Evolutionary conservation across 1,140 invertebrate species (phyloP).

Genomic region (Carcinoscorpius rotundicauda): DNA sequence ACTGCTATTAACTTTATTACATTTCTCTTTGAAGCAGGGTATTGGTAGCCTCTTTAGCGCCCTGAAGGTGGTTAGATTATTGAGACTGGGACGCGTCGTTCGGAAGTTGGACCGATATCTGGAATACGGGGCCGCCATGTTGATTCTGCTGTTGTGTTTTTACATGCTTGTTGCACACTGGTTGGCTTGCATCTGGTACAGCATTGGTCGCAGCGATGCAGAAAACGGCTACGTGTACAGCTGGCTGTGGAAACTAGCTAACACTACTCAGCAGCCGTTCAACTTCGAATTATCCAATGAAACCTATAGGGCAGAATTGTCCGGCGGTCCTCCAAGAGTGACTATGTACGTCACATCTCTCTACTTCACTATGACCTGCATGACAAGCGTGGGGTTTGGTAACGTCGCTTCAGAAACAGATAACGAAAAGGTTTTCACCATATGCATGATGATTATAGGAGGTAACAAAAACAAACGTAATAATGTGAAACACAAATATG

Average conservation of each 20-base stretch:
- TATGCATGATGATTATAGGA: constrained; percentile 99
- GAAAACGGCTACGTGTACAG: constrained; percentile 66
- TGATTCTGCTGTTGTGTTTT: constrained; percentile 93
- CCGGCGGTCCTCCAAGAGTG: constrained; percentile 75
- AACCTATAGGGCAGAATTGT: constrained; percentile 61
- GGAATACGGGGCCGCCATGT: constrained; percentile 98
- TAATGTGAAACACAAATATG: too few species aligned
- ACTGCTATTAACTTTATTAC: constrained; percentile 7
- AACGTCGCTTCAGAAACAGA: constrained; percentile 98
- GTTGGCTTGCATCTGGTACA: constrained; percentile 97
- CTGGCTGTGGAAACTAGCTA: constrained; percentile 90
- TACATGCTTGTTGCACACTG: constrained; percentile 98
- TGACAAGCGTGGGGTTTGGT: constrained; percentile 99
- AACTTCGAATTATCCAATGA: constrained; percentile 45
- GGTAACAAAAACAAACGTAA: constrained; percentile 45
- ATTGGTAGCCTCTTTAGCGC: constrained; percentile 98
- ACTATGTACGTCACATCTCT: constrained; percentile 96
- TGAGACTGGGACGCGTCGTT: constrained; percentile 91
- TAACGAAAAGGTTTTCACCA: constrained; percentile 98
- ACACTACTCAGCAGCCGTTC: constrained; percentile 56
- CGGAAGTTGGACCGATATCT: constrained; percentile 97
- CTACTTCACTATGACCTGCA: constrained; percentile 98
- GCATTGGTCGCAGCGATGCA: constrained; percentile 73
- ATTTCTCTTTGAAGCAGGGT: constrained; percentile 47
- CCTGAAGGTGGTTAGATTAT: constrained; percentile 91